A percentile compares a stretch with the other conserved stretches of the same genome.
Evolutionary conservation across 2,797 vertebrate species (phyloP).

Genomic region (Sphenopsis melanotis): DNA sequence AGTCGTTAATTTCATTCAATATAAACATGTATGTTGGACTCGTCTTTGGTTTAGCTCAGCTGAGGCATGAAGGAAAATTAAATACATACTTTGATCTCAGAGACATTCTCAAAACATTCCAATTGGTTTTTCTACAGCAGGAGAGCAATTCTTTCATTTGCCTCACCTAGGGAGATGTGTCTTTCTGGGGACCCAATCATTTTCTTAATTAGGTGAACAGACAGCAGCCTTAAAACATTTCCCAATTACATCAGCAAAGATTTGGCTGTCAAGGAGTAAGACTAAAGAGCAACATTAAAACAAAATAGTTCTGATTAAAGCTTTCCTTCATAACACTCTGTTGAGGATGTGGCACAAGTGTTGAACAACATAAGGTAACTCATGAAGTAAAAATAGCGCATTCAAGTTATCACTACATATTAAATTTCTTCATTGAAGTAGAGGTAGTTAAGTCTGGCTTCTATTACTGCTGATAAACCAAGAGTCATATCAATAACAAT

Average conservation of each 20-base stretch:
- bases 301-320: not conserved
- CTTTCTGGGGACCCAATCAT: not conserved
- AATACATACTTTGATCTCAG: not conserved
- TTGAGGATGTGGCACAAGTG: not conserved
- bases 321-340: not conserved
- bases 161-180: not conserved
- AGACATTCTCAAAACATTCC: not conserved
- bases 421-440: not conserved
- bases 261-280: not conserved
- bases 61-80: not conserved
- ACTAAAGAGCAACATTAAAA: not conserved
- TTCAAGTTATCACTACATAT: not conserved
- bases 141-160: constrained; percentile 21
- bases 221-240: not conserved
- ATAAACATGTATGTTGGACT: not conserved
- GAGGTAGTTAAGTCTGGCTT: not conserved
- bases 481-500: not conserved
- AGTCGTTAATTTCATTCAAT: not conserved
- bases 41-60: not conserved
- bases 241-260: constrained; percentile 6
- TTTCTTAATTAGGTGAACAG: constrained; percentile 32
- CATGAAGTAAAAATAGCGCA: not conserved
- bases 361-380: not conserved
- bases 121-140: not conserved
- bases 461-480: not conserved